phyloP scores from a whole-genome alignment of 2,113 vertebrate genomes.

The Lynx canadensis region DNA sequence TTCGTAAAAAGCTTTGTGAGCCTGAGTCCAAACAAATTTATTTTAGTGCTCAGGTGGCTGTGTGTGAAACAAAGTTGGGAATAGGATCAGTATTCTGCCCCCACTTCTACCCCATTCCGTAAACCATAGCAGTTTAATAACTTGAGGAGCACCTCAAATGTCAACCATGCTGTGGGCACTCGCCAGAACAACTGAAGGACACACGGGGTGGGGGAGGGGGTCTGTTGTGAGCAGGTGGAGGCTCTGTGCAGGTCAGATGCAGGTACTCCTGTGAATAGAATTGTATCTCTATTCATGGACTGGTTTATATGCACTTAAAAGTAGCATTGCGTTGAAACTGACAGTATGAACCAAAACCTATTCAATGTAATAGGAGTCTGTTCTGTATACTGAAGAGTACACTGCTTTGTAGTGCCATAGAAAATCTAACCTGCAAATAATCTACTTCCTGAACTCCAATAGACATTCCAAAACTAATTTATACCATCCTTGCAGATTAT shows the following conservation, averaged over 20 bases:
- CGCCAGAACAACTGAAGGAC: background rate
- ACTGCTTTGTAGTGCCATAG: background rate
- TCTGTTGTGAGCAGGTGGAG: background rate
- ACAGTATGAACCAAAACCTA: background rate
- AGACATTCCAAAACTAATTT: slow-evolving; percentile 42
- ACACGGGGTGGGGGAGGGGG: accelerated
- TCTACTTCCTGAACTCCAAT: background rate
- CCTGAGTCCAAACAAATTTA: background rate
- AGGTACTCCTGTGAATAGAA: background rate
- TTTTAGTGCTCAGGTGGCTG: background rate
- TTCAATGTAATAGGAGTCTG: background rate
- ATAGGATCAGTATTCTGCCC: background rate
- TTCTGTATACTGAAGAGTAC: background rate
- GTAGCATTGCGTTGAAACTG: background rate
- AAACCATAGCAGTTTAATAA: background rate
- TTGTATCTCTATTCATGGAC: background rate
- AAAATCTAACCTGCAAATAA: slow-evolving; percentile 32
- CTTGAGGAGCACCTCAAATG: background rate
- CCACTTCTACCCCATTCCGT: background rate
- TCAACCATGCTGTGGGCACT: background rate
- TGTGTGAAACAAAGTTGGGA: background rate
- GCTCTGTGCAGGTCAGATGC: background rate
- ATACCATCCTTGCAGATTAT: background rate
- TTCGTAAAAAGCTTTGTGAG: background rate
- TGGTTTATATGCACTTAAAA: background rate